A percentile compares a stretch with the other conserved stretches of the same genome.
Evolutionary conservation across 1,140 invertebrate genomes (phyloP).

Genomic region (Hyles vespertilio): DNA sequence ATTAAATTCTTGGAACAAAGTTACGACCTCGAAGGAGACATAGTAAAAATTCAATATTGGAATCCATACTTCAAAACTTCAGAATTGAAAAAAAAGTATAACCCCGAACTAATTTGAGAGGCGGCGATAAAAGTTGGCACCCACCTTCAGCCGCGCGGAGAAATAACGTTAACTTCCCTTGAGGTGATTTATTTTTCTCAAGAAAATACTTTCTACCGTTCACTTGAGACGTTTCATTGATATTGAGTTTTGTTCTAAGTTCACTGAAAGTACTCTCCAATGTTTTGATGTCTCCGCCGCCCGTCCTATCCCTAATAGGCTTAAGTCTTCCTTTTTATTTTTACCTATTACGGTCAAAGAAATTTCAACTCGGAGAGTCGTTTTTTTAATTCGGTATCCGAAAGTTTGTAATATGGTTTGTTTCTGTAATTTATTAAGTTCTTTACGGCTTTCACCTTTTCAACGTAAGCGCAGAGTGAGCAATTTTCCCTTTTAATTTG

Average conservation of each 20-base stretch:
- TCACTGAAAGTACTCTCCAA: constrained; percentile 44
- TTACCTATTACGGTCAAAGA: constrained; percentile 41
- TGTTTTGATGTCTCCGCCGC: constrained; percentile 36
- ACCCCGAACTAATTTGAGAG: constrained; percentile 55
- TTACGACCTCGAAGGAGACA: constrained; percentile 29
- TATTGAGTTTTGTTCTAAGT: constrained; percentile 64
- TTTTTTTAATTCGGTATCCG: constrained; percentile 36
- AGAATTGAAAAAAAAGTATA: constrained; percentile 39
- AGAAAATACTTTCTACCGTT: constrained; percentile 53
- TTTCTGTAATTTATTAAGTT: constrained; percentile 42
- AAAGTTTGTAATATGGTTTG: constrained; percentile 38
- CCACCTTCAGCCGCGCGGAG: constrained; percentile 47
- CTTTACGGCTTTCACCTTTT: constrained; percentile 31
- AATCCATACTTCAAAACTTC: constrained; percentile 65
- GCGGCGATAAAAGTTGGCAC: constrained; percentile 53
- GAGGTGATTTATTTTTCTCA: constrained; percentile 66
- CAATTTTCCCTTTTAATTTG: constrained; percentile 26
- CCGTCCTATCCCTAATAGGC: constrained; percentile 48
- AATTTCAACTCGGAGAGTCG: constrained; percentile 27
- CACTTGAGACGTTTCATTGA: constrained; percentile 55
- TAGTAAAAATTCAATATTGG: constrained; percentile 65
- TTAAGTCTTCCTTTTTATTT: constrained; percentile 38
- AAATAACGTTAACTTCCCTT: constrained; percentile 52
- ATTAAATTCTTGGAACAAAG: constrained; percentile 32
- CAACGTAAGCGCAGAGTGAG: constrained; percentile 12